Base-by-base conservation (phyloP, 2,113 vertebrate genomes). In the Tachysurus fulvidraco region DNA sequence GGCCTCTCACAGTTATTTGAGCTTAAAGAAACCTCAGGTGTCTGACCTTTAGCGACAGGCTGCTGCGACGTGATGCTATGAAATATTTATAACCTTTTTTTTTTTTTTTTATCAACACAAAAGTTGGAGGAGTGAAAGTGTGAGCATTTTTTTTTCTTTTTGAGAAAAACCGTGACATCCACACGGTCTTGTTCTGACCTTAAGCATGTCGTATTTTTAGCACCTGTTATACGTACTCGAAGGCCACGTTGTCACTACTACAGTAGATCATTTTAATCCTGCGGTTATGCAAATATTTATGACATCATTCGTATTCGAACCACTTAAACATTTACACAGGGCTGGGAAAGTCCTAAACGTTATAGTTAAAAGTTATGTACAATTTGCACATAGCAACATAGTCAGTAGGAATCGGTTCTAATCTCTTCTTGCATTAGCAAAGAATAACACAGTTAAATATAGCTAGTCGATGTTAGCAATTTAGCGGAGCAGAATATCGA, bases 1-100 rank as follows among this genome's bases (percentile, higher is more conserved):
- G 73, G 73, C 2, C 57, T 65, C 80, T 82, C 21, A 44, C 80
- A 52, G 41, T 36, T 50, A n/a, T 46, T 52, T 14, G 8, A 77
- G 57, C 41, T 62, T 28, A 77, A 76, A 77, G 73, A 85, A 77
- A 76, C 71, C 71, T 77, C 54, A 60, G 67, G 69, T 59, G 30
- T 74, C 44, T 77, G 57, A 77, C 83, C 73, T 60, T 85, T 77
- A 50, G 13, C 67, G 19, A 67, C 46, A 46, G 1, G 64, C 64
- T 30, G 19, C 41, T n/a, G 52, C 2, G 23, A 50, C 41, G 25
- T 21, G 14, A 77, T 36, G 57, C 41, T 8, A 36, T 77, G 83
- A 64, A 77, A 64, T 28, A 77, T 85, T 62, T 44, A 65, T 4
- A 46, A 30, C 28, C 13, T 4, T 36, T 54, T 71, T 71, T 44